phyloP scores from a whole-genome alignment of 2,888 invertebrate species.

The Trileptium ribeirensis region DNA sequence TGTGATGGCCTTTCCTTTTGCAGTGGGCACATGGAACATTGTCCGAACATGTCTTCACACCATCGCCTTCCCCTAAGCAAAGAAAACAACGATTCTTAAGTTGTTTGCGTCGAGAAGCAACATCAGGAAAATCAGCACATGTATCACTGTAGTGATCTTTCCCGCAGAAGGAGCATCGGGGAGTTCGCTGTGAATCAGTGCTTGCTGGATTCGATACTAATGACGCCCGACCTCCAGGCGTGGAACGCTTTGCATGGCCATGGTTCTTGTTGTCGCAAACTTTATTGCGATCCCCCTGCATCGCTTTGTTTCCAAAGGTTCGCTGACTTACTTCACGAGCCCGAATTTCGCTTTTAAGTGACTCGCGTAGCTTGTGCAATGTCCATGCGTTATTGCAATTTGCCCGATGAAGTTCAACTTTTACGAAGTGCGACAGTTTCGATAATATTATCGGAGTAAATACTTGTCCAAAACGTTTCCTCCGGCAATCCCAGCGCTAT shows the following conservation, averaged over 20 bases:
- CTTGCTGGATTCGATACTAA: neutral
- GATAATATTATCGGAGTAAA: conserved; percentile 7
- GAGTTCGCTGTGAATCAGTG: neutral
- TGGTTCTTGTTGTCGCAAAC: neutral
- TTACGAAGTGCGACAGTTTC: neutral
- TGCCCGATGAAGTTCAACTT: neutral
- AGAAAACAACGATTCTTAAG: neutral
- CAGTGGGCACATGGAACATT: neutral
- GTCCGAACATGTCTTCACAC: neutral
- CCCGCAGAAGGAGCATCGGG: neutral
- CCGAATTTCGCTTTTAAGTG: neutral
- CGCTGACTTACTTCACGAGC: neutral
- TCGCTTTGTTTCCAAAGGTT: neutral
- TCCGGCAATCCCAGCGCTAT: neutral
- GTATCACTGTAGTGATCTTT: neutral
- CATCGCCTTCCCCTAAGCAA: neutral
- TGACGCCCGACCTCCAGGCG: neutral
- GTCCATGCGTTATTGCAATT: neutral
- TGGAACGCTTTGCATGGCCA: neutral
- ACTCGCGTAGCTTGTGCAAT: neutral
- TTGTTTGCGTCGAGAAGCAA: neutral
- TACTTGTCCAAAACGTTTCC: neutral
- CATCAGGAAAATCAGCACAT: neutral
- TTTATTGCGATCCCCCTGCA: neutral
- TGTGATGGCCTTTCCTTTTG: neutral